Evolutionary conservation across 2,888 invertebrate genomes (phyloP).

Genomic region (Glaucopsyche alexis): DNA sequence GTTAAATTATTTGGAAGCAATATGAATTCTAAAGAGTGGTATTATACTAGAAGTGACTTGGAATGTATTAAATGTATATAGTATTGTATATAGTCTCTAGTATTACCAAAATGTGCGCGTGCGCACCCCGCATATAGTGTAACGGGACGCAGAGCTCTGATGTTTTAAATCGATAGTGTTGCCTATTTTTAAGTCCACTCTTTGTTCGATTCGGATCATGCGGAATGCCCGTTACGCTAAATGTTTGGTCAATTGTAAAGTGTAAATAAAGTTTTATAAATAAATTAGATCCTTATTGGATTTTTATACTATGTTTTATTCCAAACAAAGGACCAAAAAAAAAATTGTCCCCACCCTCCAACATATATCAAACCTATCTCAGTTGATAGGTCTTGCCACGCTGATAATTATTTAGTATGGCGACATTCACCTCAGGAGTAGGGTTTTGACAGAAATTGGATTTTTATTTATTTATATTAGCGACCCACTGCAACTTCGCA

Average conservation of each 20-base stretch:
- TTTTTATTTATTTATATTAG: too few relatives aligned
- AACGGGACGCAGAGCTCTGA: slow-evolving; percentile 37
- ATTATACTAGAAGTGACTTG: slow-evolving; percentile 32
- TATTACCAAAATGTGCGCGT: slow-evolving; percentile 63
- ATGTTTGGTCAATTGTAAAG: slow-evolving; percentile 74
- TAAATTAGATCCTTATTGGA: slow-evolving; percentile 78
- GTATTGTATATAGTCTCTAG: slow-evolving; percentile 60
- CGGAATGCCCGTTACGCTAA: slow-evolving; percentile 55
- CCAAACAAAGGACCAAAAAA: not conserved
- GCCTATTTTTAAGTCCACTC: slow-evolving; percentile 32
- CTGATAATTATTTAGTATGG: too few relatives aligned
- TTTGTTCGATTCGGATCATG: slow-evolving; percentile 36
- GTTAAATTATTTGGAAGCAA: slow-evolving; percentile 31
- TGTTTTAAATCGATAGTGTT: slow-evolving; percentile 17
- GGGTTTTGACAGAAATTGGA: too few relatives aligned
- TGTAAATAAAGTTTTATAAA: slow-evolving; percentile 76
- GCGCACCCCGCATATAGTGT: slow-evolving; percentile 59
- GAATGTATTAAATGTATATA: slow-evolving; percentile 49
- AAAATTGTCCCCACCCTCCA: slow-evolving; percentile 19
- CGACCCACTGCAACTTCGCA: too few relatives aligned
- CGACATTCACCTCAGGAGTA: too few relatives aligned
- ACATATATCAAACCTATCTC: too few relatives aligned
- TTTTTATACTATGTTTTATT: slow-evolving; percentile 61
- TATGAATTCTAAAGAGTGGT: slow-evolving; percentile 34
- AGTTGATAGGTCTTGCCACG: too few relatives aligned